Percentiles rank a stretch among this genome's conserved stretches.
Conservation (phyloP, 2,888 invertebrate species). For the Cactoblastis cactorum region DNA sequence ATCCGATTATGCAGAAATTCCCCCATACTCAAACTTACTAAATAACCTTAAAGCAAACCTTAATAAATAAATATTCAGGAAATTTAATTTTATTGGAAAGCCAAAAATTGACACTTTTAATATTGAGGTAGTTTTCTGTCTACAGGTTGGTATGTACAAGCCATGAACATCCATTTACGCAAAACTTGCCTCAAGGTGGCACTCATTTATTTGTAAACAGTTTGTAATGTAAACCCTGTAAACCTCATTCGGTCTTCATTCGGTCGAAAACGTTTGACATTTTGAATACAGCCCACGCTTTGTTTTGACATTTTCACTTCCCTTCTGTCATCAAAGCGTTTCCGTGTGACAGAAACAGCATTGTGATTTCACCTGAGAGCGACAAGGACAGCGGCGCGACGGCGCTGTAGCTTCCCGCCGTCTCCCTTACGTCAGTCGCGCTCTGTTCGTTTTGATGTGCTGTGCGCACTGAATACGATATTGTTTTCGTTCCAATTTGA, state of each 20-base stretch:
- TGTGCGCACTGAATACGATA: conserved; percentile 49
- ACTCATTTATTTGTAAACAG: conserved; percentile 25
- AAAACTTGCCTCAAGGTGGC: conserved; percentile 43
- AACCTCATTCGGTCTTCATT: conserved; percentile 29
- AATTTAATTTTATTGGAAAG: too few relatives aligned
- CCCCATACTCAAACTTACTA: too few relatives aligned
- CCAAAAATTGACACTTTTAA: too few relatives aligned
- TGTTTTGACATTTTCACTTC: conserved; percentile 68
- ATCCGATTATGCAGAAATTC: too few relatives aligned
- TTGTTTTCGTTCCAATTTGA: conserved; percentile 45
- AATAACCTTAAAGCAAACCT: too few relatives aligned
- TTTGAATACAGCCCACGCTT: conserved; percentile 63
- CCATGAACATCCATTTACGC: conserved; percentile 26
- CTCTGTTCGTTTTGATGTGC: conserved; percentile 64
- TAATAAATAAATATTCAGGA: too few relatives aligned
- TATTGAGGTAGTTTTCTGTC: too few relatives aligned
- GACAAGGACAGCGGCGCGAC: conserved; percentile 58
- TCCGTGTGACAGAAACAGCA: conserved; percentile 40
- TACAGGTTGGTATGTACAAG: too few relatives aligned
- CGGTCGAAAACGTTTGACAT: conserved; percentile 51
- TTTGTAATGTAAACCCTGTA: conserved; percentile 16
- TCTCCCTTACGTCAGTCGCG: conserved; percentile 67
- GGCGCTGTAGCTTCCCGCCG: conserved; percentile 73
- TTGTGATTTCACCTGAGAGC: conserved; percentile 28
- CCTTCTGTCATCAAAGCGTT: conserved; percentile 60